Conservation (phyloP, 2,888 invertebrate species). For the Himalopsyche kuldschensis region DNA sequence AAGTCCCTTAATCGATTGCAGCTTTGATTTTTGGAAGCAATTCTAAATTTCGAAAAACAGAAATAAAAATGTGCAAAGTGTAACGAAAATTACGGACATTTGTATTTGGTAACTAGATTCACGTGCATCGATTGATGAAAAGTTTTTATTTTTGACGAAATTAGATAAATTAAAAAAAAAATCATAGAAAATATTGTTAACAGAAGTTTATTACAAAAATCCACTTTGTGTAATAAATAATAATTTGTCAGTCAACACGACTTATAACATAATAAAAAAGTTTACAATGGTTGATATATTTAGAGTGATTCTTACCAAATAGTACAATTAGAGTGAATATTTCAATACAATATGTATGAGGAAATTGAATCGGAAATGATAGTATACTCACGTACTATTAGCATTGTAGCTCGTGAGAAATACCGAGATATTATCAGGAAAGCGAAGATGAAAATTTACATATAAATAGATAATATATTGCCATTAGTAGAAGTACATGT, state of each 20-base stretch:
- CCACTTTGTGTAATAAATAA: no score
- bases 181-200: no score
- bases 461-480: neutral
- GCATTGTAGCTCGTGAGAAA: neutral
- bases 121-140: no score
- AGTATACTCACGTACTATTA: neutral
- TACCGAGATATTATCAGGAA: neutral
- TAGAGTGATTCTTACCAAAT: neutral
- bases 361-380: neutral
- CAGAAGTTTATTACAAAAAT: no score
- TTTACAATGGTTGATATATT: neutral
- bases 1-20: no score
- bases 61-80: no score
- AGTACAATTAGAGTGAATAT: neutral
- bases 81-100: no score
- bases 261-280: neutral
- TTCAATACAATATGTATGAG: neutral
- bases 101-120: no score
- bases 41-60: no score
- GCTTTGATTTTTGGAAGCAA: no score
- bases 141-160: no score
- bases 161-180: no score
- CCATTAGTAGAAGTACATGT: neutral
- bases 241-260: neutral
- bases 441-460: neutral